phyloP scores from a whole-genome alignment of 1,140 invertebrate species.

The Antheraea pernyi region DNA sequence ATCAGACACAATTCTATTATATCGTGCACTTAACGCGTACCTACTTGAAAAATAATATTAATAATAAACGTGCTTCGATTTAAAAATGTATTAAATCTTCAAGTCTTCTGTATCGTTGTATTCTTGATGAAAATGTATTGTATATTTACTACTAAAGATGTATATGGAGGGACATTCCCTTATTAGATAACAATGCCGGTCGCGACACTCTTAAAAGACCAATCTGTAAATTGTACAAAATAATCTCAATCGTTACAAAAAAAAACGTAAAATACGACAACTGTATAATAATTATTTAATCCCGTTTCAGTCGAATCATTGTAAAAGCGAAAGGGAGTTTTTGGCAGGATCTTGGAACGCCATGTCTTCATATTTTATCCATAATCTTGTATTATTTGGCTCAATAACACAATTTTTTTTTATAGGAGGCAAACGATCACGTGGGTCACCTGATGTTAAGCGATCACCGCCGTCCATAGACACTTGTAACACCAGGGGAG shows the following conservation, averaged over 20 bases:
- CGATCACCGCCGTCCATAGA: too few species aligned
- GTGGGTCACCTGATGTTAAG: too few species aligned
- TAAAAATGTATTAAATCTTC: background rate
- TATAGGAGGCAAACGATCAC: too few species aligned
- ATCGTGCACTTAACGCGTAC: background rate
- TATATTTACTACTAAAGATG: conserved; percentile 28
- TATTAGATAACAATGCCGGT: conserved; percentile 67
- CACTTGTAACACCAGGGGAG: too few species aligned
- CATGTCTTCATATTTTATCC: too few species aligned
- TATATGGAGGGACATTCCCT: conserved; percentile 25
- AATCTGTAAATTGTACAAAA: conserved; percentile 71
- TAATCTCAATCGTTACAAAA: conserved; percentile 6
- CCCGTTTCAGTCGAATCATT: background rate
- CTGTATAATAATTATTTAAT: background rate
- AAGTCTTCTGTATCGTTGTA: conserved; percentile 22
- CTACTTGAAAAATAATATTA: background rate
- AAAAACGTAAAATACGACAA: background rate
- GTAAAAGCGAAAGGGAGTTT: too few species aligned
- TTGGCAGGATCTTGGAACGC: too few species aligned
- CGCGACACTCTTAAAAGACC: conserved; percentile 76
- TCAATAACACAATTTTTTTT: too few species aligned
- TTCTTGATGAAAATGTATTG: background rate
- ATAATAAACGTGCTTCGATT: background rate
- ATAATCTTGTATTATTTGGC: too few species aligned
- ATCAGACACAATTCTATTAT: background rate